phyloP scores from a whole-genome alignment of 2,113 vertebrate species.

The Aphelocoma coerulescens region DNA sequence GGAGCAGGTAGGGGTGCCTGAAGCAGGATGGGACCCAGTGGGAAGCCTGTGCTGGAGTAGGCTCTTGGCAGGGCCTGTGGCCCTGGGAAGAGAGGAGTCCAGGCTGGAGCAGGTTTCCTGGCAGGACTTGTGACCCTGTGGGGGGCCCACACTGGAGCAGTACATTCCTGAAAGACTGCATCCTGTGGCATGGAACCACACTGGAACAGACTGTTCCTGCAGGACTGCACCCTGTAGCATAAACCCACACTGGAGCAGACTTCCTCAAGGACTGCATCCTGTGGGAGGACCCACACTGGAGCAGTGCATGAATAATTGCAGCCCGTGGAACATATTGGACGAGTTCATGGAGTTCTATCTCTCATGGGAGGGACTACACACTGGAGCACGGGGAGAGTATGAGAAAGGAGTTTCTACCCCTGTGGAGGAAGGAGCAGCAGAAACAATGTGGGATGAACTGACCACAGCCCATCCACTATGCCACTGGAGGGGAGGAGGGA shows the following conservation, averaged over 20 bases:
- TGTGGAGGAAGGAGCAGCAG: background rate
- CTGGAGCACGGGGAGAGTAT: background rate
- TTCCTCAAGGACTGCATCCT: background rate
- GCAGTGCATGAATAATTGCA: background rate
- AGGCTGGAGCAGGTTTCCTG: background rate
- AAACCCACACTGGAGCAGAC: background rate
- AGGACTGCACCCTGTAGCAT: background rate
- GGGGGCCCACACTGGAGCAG: background rate
- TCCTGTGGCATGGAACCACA: too few species aligned
- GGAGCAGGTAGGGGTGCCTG: background rate
- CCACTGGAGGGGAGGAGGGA: background rate
- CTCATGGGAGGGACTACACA: background rate
- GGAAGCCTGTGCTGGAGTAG: background rate
- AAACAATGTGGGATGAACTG: background rate
- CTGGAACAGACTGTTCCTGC: background rate
- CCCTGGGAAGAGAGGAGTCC: background rate
- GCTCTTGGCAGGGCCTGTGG: background rate
- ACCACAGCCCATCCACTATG: background rate
- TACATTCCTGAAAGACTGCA: background rate
- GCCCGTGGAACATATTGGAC: background rate
- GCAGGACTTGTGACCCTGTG: background rate
- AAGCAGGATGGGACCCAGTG: background rate
- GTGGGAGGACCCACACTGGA: too few species aligned
- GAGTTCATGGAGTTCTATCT: background rate
- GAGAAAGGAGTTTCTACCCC: background rate